These are phyloP conservation scores for Oreonectes daqikongensis DNA, from an alignment of 2,797 vertebrate genomes.

Conservation along the genomic window DNA sequence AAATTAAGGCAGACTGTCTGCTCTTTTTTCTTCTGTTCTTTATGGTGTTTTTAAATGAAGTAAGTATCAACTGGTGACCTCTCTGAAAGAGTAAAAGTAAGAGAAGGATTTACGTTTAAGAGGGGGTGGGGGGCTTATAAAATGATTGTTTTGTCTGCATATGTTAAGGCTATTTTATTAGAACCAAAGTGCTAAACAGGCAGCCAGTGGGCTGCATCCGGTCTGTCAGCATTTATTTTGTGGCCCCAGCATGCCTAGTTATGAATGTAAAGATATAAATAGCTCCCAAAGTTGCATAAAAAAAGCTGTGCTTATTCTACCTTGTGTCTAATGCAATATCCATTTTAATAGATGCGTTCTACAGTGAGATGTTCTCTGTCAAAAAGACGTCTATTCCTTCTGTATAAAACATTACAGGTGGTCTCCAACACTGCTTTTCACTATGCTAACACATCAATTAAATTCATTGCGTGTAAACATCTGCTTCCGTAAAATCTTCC, in stretches of 20 bases:
- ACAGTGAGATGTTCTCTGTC: too few relatives aligned
- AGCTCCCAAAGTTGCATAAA: neutral
- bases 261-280: neutral
- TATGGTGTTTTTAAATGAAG: conserved; percentile 46
- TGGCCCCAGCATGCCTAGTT: neutral
- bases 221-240: conserved; percentile 39
- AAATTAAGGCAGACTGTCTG: conserved; percentile 43
- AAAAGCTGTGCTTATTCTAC: neutral
- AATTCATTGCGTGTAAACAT: neutral
- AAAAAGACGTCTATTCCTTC: neutral
- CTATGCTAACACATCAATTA: too few relatives aligned
- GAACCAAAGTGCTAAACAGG: neutral
- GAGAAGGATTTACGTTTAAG: too few relatives aligned
- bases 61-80: conserved; percentile 23
- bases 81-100: neutral
- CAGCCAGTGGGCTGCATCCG: conserved; percentile 28
- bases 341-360: too few relatives aligned
- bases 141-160: neutral
- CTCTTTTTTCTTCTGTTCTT: conserved; percentile 15
- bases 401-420: neutral
- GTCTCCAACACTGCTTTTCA: neutral
- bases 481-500: neutral
- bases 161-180: neutral
- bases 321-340: neutral
- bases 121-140: too few relatives aligned